Percentiles rank a stretch among this genome's conserved stretches.
These are phyloP conservation scores for Tupaia chinensis DNA, from an alignment of 2,113 vertebrate genomes.

Conservation along the genomic window DNA sequence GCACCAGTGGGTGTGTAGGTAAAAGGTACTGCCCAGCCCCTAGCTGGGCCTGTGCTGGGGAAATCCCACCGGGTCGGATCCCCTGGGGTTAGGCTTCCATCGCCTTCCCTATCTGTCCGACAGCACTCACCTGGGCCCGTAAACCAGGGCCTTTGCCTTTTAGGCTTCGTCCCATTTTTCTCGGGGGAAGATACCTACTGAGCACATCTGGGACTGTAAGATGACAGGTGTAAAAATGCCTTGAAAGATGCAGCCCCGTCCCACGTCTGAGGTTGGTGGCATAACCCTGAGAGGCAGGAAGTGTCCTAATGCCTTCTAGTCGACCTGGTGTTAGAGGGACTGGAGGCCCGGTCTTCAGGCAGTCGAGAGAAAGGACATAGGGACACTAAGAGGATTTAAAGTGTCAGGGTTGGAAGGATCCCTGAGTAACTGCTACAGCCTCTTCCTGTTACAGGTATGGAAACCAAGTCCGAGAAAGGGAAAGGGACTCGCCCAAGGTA, in stretches of 20 bases:
- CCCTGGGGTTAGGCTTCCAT: background rate
- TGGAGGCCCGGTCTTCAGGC: background rate
- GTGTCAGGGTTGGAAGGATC: background rate
- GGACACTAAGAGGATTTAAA: background rate
- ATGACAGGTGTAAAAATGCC: background rate
- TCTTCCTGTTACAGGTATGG: background rate
- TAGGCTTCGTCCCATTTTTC: background rate
- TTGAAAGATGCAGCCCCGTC: background rate
- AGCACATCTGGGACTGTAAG: background rate
- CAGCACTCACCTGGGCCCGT: background rate
- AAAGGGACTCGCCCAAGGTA: background rate
- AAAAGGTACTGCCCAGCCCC: background rate
- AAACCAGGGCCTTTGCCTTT: background rate
- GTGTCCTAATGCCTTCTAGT: background rate
- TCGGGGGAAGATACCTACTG: rapidly evolving
- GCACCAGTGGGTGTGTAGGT: too few relatives aligned
- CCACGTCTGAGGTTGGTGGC: background rate
- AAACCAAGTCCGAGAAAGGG: background rate
- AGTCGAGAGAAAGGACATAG: background rate
- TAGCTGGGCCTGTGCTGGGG: background rate
- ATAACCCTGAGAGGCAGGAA: background rate
- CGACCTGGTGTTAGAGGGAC: background rate
- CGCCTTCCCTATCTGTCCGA: background rate
- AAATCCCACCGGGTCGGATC: background rate
- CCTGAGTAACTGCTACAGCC: background rate